Conservation (phyloP, 2,113 vertebrate genomes). For the Scartelaos histophorus region DNA sequence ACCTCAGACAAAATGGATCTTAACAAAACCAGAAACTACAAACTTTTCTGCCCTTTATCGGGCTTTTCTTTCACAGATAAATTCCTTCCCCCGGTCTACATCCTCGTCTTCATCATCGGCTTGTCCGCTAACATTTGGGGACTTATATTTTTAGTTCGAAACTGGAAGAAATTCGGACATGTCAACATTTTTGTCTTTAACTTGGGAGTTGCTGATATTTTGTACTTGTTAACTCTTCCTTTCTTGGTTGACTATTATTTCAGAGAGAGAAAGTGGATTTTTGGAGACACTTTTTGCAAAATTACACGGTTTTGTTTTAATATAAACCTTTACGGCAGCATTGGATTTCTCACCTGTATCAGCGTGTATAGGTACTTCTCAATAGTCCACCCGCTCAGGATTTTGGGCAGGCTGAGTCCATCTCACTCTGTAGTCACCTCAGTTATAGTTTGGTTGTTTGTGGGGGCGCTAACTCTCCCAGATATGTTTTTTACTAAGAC, state of each 20-base stretch:
- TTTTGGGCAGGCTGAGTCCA: conserved; percentile 65
- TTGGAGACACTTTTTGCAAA: conserved; percentile 78
- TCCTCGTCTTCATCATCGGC: conserved; percentile 78
- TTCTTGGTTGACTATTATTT: conserved; percentile 78
- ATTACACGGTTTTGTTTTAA: conserved; percentile 78
- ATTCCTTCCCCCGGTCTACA: conserved; percentile 74
- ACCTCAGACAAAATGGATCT: not conserved
- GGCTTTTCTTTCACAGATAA: conserved; percentile 41
- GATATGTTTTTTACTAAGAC: conserved; percentile 75
- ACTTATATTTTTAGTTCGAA: conserved; percentile 51
- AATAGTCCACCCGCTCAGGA: conserved; percentile 79
- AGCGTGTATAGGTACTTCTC: conserved; percentile 84
- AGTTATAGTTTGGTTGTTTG: conserved; percentile 70
- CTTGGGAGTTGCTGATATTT: conserved; percentile 79
- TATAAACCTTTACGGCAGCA: conserved; percentile 84
- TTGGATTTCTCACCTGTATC: conserved; percentile 85
- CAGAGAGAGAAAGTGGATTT: conserved; percentile 66
- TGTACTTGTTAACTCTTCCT: conserved; percentile 81
- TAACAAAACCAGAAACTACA: not conserved
- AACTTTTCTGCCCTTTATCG: not conserved
- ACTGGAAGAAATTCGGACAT: conserved; percentile 52
- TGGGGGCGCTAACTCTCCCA: conserved; percentile 69
- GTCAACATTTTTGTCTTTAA: conserved; percentile 76
- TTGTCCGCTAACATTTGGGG: conserved; percentile 72
- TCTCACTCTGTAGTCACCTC: conserved; percentile 54